Conservation (phyloP, 2,797 vertebrate species). For the Bucorvus abyssinicus region DNA sequence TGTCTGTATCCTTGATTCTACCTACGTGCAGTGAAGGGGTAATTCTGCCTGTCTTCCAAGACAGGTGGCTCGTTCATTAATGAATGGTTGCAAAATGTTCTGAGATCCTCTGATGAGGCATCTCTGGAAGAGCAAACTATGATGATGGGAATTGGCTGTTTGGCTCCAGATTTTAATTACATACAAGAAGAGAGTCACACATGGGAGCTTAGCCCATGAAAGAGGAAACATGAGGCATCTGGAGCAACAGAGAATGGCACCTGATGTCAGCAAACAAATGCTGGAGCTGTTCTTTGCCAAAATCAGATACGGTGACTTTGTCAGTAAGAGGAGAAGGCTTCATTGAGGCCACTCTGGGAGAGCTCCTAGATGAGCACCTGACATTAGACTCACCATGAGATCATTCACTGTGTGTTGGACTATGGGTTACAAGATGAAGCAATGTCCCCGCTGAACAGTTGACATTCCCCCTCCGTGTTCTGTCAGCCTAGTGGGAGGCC, state of each 20-base stretch:
- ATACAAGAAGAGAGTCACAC: background rate
- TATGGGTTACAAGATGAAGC: background rate
- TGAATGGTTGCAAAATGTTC: slow-evolving; percentile 3
- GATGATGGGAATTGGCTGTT: background rate
- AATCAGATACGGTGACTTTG: background rate
- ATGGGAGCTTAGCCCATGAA: background rate
- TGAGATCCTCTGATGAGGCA: background rate
- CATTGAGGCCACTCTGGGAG: background rate
- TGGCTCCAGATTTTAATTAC: background rate
- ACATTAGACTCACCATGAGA: background rate
- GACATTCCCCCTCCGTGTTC: background rate
- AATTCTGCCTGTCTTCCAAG: background rate
- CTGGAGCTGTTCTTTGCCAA: background rate
- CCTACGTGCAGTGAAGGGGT: background rate
- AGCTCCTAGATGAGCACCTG: background rate
- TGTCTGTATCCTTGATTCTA: background rate
- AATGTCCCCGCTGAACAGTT: rapidly evolving
- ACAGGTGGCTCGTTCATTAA: background rate
- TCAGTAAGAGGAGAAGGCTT: background rate
- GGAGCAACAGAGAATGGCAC: background rate
- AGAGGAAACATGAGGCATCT: background rate
- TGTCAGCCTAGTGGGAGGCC: background rate
- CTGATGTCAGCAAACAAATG: background rate
- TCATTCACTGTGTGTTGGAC: background rate
- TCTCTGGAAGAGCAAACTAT: background rate